Evolutionary conservation across 2,113 vertebrate genomes (phyloP), one percentile per base, ranked within the genome.

Genomic region (Rhodinocichla rosea): DNA sequence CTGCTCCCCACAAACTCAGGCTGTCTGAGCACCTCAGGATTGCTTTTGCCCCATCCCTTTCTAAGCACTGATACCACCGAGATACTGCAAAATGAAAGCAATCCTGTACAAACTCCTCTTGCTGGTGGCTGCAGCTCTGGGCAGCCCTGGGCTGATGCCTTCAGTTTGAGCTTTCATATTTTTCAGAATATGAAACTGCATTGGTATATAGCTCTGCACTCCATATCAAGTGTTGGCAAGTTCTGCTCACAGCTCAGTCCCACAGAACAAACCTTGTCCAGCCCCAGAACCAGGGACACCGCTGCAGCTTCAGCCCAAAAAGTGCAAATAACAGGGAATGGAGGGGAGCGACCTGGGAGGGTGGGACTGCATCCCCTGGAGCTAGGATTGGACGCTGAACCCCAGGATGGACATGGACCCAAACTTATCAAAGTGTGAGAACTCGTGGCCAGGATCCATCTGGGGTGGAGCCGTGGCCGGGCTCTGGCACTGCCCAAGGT

Each of bases 151-250:
- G 28, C 23, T 35, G 32, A 28, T 45, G 71, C 33, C 15, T 37
- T 3, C 1, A 75, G 6, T 30, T 30, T 16, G 1, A 30, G 11
- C 4, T 75, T 22, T 30, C 5, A 0, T 23, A 3, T 6, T 57
- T 57, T 3, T 42, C 26, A 45, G 14, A 4, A 7, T 37, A 55
- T 30, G 42, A 3, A 3, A 2, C 32, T 56, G 52, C 32, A 5
- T 0, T 32, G 14, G 20, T 37, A 0, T 3, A 21, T 0, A 21
- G 11, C 45, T 28, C n/a, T 28, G 18, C 8, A 22, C 10, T 50
- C 6, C 26, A 21, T 0, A 7, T 0, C 0, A 9, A 52, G 47
- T 37, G n/a, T 7, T 3, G 23, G 47, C 13, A 39, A 28, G 67
- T 2, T 52, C 67, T 37, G 3, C 53, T 23, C 55, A 7, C 53